Conservation (phyloP, 2,113 vertebrate genomes). For the Ictidomys tridecemlineatus region DNA sequence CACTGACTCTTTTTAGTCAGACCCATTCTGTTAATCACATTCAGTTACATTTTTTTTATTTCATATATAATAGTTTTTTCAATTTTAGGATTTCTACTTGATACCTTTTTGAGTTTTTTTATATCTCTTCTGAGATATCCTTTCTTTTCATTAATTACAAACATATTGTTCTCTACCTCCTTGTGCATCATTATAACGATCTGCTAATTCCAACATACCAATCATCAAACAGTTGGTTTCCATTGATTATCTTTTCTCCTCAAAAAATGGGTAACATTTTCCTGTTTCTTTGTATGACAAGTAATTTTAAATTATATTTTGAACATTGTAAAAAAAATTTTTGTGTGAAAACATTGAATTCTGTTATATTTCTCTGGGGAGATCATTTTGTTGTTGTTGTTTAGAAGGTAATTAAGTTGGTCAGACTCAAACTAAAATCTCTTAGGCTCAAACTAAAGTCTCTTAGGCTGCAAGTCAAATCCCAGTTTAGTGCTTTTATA, state of each 20-base stretch:
- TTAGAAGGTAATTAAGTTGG: constrained; percentile 32
- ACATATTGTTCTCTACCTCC: neutral
- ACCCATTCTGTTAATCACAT: neutral
- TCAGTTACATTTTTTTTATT: neutral
- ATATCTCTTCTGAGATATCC: neutral
- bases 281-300: neutral
- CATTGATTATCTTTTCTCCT: neutral
- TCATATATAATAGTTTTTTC: neutral
- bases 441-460: neutral
- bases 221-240: neutral
- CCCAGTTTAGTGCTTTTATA: neutral
- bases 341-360: neutral
- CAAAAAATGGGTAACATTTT: neutral
- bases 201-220: neutral
- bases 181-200: neutral
- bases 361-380: neutral
- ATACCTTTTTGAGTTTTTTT: neutral
- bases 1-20: neutral
- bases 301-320: constrained; percentile 35
- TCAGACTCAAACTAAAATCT: constrained; percentile 14
- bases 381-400: neutral
- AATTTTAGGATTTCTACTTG: constrained; percentile 11
- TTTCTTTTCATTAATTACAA: constrained; percentile 32
- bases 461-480: constrained; percentile 15
- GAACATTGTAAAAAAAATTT: neutral